These are phyloP conservation scores for Passerculus sandwichensis DNA, from an alignment of 2,797 vertebrate species.

Conservation along the genomic window DNA sequence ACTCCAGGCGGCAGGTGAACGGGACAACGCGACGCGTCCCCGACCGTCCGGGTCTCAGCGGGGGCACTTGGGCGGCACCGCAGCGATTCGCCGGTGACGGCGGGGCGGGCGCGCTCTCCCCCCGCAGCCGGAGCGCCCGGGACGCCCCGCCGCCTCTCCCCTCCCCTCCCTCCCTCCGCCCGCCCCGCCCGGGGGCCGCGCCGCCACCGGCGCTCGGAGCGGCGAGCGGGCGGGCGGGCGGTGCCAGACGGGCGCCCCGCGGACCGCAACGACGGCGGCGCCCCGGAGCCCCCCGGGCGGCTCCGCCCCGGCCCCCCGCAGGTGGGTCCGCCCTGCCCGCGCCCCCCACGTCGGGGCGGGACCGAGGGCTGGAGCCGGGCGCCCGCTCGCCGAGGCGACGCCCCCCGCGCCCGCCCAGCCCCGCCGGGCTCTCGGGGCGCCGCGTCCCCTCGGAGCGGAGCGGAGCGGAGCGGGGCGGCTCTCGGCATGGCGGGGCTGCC, in stretches of 20 bases:
- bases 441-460: neutral
- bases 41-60: neutral
- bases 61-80: neutral
- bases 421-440: neutral
- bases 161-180: neutral
- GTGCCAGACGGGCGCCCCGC: neutral
- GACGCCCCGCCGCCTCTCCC: neutral
- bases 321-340: neutral
- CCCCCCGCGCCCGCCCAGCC: neutral
- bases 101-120: neutral
- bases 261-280: neutral
- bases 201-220: neutral
- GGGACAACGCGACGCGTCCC: neutral
- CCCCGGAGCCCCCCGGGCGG: neutral
- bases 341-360: slow-evolving; percentile 12
- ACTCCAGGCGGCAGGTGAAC: neutral
- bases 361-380: neutral
- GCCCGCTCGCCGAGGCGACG: slow-evolving; percentile 5
- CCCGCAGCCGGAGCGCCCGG: neutral
- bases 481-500: neutral
- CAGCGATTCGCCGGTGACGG: neutral
- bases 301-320: neutral
- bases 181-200: neutral
- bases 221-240: neutral
- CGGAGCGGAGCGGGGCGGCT: neutral